A percentile compares a stretch with the other conserved stretches of the same genome.
Conservation (phyloP, 2,113 vertebrate genomes). For the Mus musculus region DNA sequence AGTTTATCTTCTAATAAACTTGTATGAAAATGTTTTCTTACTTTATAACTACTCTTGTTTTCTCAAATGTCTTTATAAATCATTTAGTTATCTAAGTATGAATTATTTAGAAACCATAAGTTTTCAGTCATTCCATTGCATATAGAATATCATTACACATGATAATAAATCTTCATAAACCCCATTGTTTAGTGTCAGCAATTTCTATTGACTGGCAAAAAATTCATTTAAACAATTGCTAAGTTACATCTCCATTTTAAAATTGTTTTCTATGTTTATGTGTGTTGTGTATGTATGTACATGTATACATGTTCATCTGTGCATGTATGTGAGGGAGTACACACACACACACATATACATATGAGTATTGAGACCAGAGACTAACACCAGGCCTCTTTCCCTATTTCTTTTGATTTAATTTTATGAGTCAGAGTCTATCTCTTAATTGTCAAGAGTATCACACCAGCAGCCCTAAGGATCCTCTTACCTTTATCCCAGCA, state of each 20-base stretch:
- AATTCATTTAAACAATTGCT: background rate
- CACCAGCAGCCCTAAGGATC: background rate
- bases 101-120: background rate
- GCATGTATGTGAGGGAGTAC: too few relatives aligned
- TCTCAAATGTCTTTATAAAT: background rate
- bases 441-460: too few relatives aligned
- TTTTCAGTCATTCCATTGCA: background rate
- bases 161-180: background rate
- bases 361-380: background rate
- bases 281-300: background rate
- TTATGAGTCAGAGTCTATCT: background rate
- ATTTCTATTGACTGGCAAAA: background rate
- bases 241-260: background rate
- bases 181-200: background rate
- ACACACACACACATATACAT: too few relatives aligned
- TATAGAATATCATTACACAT: background rate
- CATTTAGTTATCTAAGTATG: background rate
- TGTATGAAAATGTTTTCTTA: background rate
- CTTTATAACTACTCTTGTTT: background rate
- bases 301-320: background rate
- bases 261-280: background rate
- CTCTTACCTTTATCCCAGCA: too few relatives aligned
- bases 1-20: background rate
- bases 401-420: background rate
- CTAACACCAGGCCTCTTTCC: background rate